These are phyloP conservation scores for Xestobium rufovillosum DNA, from an alignment of 2,888 invertebrate genomes.

Conservation along the genomic window DNA sequence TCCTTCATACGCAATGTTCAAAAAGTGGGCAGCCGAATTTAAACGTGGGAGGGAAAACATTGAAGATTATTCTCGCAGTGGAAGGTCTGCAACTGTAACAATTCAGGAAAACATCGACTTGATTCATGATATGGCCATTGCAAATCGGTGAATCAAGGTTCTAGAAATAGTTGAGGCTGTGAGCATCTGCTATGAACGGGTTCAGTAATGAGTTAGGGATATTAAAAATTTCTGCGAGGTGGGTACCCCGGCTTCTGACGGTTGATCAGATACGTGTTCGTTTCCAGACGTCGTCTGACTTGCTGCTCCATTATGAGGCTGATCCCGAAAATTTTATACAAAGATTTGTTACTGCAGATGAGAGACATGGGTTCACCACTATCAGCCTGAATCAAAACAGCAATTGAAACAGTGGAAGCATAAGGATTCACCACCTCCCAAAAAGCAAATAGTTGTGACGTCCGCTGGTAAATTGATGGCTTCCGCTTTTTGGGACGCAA, in stretches of 20 bases:
- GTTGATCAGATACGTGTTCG: conserved; percentile 1
- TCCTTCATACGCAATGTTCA: too few relatives aligned
- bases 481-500: too few relatives aligned
- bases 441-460: too few relatives aligned
- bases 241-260: conserved; percentile 1
- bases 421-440: too few relatives aligned
- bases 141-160: not conserved
- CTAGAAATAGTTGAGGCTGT: too few relatives aligned
- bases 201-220: conserved; percentile 3
- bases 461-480: too few relatives aligned
- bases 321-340: conserved; percentile 2
- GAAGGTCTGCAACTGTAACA: not conserved
- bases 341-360: too few relatives aligned
- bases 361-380: too few relatives aligned
- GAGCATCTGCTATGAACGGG: conserved; percentile 1
- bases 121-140: not conserved
- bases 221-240: conserved; percentile 4
- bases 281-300: conserved; percentile 1
- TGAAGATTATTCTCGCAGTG: conserved; percentile 1
- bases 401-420: too few relatives aligned
- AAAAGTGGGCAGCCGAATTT: too few relatives aligned
- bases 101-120: too few relatives aligned
- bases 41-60: conserved; percentile 1
- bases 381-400: too few relatives aligned
- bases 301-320: conserved; percentile 3